Base-by-base conservation (phyloP, 2,888 invertebrate genomes). In the Latrodectus hesperus region DNA sequence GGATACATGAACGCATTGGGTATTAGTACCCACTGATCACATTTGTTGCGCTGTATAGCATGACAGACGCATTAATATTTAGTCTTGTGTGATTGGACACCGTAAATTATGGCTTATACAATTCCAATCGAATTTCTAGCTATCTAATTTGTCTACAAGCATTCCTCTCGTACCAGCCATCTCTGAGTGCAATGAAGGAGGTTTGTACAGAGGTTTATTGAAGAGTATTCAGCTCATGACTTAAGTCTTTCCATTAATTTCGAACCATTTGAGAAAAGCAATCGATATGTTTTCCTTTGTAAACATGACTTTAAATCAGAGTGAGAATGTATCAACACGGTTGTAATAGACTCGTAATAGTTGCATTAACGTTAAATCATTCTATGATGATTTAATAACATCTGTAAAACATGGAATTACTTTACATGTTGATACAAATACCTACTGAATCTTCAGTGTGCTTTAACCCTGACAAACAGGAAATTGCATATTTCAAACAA, bases 1-100 rank as follows among this genome's bases (percentile, higher is more conserved):
- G 83, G 76, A 65, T 65, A 75, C 82, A 80, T 82, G 75, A 82
- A 75, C 74, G 49, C 52, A 76, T 83, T 71, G 68, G 83, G 64
- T 77, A 83, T 70, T 71, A 51, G 76, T 49, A 64, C 68, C 53
- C 38, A 49, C 60, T 17, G 55, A 83, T 76, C 83, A 76, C 71
- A 83, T 83, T 83, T 76, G 76, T 65, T 83, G 71, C 82, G 55
- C 82, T 68, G n/a, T 53, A 52, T 53, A 74, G 55, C 71, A 70
- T 77, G 76, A 71, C 76, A 71, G 76, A 64, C 11, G 76, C 76
- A 83, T 83, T 83, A 83, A 76, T 83, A 83, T 77, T 75, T 76
- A 38, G 52, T 53, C 51, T 70, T 22, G n/a, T 71, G 71, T 83
- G 83, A 83, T 83, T 83, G 71, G 76, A 76, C 64, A 51, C 60